A percentile compares a stretch with the other conserved stretches of the same genome.
phyloP scores from a whole-genome alignment of 1,140 invertebrate genomes.

The Hypsibius dujardini region DNA sequence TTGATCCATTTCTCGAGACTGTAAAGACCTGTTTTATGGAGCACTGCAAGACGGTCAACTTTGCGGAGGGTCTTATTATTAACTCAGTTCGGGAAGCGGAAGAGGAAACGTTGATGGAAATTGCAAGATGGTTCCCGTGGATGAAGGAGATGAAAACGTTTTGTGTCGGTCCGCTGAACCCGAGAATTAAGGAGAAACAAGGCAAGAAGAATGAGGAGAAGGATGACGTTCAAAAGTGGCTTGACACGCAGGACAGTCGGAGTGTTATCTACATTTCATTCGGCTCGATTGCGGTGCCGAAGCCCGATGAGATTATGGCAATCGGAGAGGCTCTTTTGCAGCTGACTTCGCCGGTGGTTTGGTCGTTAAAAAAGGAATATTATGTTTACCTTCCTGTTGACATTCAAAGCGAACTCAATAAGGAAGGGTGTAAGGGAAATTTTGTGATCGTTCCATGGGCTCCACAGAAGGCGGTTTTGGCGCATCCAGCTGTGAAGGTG shows the following conservation, averaged over 20 bases:
- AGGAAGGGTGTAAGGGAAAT: not conserved
- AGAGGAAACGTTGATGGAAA: not conserved
- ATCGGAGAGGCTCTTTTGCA: not conserved
- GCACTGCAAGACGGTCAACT: not conserved
- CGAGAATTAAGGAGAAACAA: not conserved
- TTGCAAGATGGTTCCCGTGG: not conserved
- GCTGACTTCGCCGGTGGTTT: not conserved
- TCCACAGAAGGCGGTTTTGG: constrained; percentile 9
- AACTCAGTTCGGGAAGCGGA: not conserved
- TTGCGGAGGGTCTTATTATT: not conserved
- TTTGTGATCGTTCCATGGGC: not conserved
- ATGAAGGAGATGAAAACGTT: not conserved
- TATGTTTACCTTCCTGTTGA: not conserved
- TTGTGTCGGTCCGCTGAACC: not conserved
- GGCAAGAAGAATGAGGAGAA: not conserved
- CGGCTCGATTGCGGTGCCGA: not conserved
- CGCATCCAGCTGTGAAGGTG: not conserved
- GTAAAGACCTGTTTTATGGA: too few species aligned
- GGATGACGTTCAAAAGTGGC: not conserved
- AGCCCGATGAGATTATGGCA: not conserved
- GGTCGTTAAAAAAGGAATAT: not conserved
- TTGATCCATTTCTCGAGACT: too few species aligned
- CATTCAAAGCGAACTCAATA: not conserved
- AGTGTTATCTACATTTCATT: not conserved
- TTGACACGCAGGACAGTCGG: not conserved